Evolutionary conservation across 2,113 vertebrate species (phyloP).

Genomic region (Illadopsis cleaveri): DNA sequence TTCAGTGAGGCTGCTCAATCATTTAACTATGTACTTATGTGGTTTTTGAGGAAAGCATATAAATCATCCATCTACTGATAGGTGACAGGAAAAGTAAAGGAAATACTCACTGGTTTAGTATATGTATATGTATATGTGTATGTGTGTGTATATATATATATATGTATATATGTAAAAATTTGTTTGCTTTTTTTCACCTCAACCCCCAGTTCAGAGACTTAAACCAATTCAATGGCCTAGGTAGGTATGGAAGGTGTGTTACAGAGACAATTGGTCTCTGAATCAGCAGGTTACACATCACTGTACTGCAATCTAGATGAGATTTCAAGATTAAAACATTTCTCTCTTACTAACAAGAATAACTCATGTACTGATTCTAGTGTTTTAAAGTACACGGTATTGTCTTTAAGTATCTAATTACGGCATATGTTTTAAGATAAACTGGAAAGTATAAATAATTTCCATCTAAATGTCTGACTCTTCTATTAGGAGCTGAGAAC

Average conservation of each 20-base stretch:
- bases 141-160: too few relatives aligned
- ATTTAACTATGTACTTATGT: neutral
- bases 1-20: neutral
- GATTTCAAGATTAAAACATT: neutral
- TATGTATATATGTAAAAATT: neutral
- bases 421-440: neutral
- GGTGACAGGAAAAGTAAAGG: neutral
- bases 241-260: neutral
- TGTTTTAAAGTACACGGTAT: neutral
- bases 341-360: neutral
- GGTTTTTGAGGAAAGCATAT: neutral
- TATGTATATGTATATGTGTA: accelerated
- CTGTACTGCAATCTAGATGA: neutral
- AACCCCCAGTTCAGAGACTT: neutral
- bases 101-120: neutral
- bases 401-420: neutral
- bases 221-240: neutral
- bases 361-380: neutral
- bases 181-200: neutral
- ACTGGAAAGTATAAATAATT: neutral
- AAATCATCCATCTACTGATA: neutral
- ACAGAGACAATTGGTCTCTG: neutral
- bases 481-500: neutral
- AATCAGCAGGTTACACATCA: neutral
- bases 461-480: neutral